Base-by-base conservation (phyloP, 30 jellyfish, hydroid and myxozoan species). In the Pelagia noctiluca region DNA sequence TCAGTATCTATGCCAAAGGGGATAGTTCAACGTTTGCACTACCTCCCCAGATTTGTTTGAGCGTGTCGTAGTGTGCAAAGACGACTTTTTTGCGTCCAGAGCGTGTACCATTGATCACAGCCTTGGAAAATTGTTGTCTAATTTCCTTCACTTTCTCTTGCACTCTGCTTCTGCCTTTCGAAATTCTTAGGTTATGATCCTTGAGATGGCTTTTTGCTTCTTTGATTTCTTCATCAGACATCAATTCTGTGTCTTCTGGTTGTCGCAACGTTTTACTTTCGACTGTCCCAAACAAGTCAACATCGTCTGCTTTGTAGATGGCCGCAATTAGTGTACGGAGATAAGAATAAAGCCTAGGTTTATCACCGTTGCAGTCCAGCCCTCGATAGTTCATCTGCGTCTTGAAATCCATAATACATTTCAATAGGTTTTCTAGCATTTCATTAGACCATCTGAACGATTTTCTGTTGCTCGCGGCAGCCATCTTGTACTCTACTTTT, bases 41-140 rank as follows among this genome's bases (percentile, higher is more conserved):
- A 28, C 85, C 85, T 35, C 85, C 85, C 85, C 85, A 72, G 22
- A 72, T 21, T 1, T 72, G 36, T 1, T 35, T 47, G 29, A 72
- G 75, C 48, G 21, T 36, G 38, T 72, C 80, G 38, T 72, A 72
- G 46, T 72, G 80, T 46, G 36, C 85, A 72, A n/a, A 72, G 1
- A 42, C 85, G 0, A 72, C 22, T 46, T 72, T 72, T 36, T 77
- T 77, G 46, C 85, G 36, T 12, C 84, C 84, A 32, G 84, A 71
- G 13, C 84, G 61, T 22, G 84, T 25, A 10, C 84, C 84, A 71
- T 31, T 25, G 13, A 35, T 71, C 16, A 71, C 84, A 35, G 84
- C 84, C 38, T 71, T 71, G 22, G 84, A 71, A 24, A 71, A 71
- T 4, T 31, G 13, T 71, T 71, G 84, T 10, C 84, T 78, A 16